Base-by-base conservation (phyloP, 2,888 invertebrate genomes). In the Pelosia muscerda region DNA sequence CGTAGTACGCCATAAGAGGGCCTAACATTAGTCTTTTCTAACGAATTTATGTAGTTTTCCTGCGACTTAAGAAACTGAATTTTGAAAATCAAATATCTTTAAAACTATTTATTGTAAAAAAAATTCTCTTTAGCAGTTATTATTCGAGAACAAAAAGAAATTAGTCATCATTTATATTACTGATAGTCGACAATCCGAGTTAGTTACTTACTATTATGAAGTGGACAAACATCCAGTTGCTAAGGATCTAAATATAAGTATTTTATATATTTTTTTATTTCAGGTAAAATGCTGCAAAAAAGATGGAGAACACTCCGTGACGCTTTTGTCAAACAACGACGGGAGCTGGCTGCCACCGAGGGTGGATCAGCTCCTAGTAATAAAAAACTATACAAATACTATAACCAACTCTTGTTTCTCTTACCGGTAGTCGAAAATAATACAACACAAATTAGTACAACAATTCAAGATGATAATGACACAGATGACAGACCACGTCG, bases 181-280 rank as follows among this genome's bases (percentile, higher is more conserved):
- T 22, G 34, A 31, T n/a, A 58, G 31, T 2, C 26, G 5, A 15
- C 8, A 58, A 58, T 26, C 19, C n/a, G 31, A 6, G 13, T 58
- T 19, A n/a, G n/a, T n/a, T n/a, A n/a, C n/a, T n/a, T n/a, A n/a
- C n/a, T 19, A n/a, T 58, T 19, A 31, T 8, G 31, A 31, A 31
- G 9, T 9, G 31, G 6, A 6, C 31, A 58, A n/a, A 3, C 31
- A 58, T 34, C 11, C 22, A 0, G n/a, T 28, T 22, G 10, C 1
- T 6, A 31, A n/a, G 58, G 1, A 22, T 58, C 19, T 34, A 22
- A 57, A n/a, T 6, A 56, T 25, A 64, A 15, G 19, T 56, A 49
- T 56, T 28, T 53, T 61, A n/a, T n/a, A n/a, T n/a, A n/a, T 61
- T 65, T 61, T 69, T 69, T 69, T 53, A 23, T 63, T 55, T 31